Base-by-base conservation (phyloP, 2,113 vertebrate species). In the Protomyctophum bolini region DNA sequence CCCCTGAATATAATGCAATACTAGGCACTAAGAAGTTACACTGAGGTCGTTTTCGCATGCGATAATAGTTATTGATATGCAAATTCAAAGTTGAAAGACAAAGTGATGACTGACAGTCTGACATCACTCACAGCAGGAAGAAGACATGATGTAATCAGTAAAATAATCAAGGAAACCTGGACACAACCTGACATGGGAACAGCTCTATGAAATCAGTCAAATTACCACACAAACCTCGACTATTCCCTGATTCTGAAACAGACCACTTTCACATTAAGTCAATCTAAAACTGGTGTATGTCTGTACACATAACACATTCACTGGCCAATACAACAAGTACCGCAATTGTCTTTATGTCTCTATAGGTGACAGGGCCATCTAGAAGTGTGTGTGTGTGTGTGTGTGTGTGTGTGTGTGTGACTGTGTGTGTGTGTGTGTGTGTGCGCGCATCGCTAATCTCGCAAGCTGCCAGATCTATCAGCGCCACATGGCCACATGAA, bases 81-180 rank as follows among this genome's bases (percentile, higher is more conserved):
- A 76, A 79, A 81, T 12, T 66, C 12, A 15, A 33, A 77, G 81
- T 12, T 78, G 75, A 81, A 75, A 81, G 73, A 86, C 80, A 88
- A 83, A 77, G 69, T 74, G 58, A 78, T 74, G 63, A 73, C 74
- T 74, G 73, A 66, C 57, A 64, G 21, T 21, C 21, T 21, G 21
- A 21, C 21, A 21, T 2, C 21, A 21, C 21, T 58, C 48, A 54
- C 45, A 57, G 60, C 29, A 6, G 28, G 50, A 65, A 65, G 55
- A 58, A 68, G 66, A 62, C 50, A 51, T 76, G 54, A 68, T 29
- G 58, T 59, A 80, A 57, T 0, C 8, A 10, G 15, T 59, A 54
- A 71, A 46, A 72, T 76, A 50, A 57, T 57, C 0, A 0, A 48
- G 58, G 58, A 58, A 66, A 72, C 50, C 8, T 46, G 70, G 62